Evolutionary conservation across 2,113 vertebrate species (phyloP), one percentile per base, ranked within the genome.

Genomic region (Bubo bubo): DNA sequence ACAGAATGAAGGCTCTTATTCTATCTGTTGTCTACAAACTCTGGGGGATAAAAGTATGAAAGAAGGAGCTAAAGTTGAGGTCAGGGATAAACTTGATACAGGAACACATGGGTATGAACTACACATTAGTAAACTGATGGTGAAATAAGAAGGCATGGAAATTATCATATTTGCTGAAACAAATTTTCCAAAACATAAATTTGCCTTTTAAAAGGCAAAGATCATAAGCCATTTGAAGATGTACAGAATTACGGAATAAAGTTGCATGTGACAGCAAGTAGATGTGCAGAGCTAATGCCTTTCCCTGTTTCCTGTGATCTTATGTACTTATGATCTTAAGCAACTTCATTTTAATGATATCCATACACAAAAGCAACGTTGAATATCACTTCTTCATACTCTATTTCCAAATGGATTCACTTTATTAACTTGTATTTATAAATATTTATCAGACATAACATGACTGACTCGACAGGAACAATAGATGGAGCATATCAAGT

Each of bases 401-500:
- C 49, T 85, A 60, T 83, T 94, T 86, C 76, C 64, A 88, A 93
- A 71, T 88, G 7, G 72, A 59, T 92, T 74, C 68, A 59, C 35
- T 84, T 86, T 91, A 95, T 91, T 90, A 83, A 82, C 28, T 86
- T 80, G 23, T 52, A 59, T 80, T 86, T 88, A 83, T 90, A 90
- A 94, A 86, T 97, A 88, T 94, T 94, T 93, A 80, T 95, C 37
- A 62, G 67, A 66, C 23, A 27, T 66, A 73, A 85, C 90, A 83
- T 66, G 75, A 88, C 72, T 94, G 50, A 47, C 72, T 95, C 92
- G 94, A 94, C 93, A 91, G 83, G 26, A 93, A 55, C n/a, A 66
- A 83, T 62, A 79, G 45, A 76, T 88, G 93, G 85, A 82, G 63
- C 10, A 10, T 50, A 88, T 83, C 2, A 1, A 71, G 26, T 60